Base-by-base conservation (phyloP, 2,888 invertebrate genomes). In the Parnassius orleans region DNA sequence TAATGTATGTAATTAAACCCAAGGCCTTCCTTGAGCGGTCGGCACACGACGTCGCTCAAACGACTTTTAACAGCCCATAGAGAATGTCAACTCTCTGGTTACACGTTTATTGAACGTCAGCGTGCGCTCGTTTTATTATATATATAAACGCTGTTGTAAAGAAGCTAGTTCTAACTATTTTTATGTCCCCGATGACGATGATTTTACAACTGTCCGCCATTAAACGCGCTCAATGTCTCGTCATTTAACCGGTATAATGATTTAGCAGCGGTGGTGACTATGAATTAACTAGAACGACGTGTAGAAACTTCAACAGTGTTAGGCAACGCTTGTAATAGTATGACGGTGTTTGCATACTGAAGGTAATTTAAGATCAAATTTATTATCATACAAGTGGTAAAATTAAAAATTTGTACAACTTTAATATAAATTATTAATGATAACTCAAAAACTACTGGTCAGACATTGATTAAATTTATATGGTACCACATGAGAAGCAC, bases 51-150 rank as follows among this genome's bases (percentile, higher is more conserved):
- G 59, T 53, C 59, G 47, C 54, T 60, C 54, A 15, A 60, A 60
- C 54, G 54, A 48, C 60, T 54, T 46, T 15, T 7, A 52, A 12
- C 51, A 24, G 51, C 11, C 46, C n/a, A 58, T 51, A 44, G 12
- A 51, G 10, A 55, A 70, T 67, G 65, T 69, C 66, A 71, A 71
- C 71, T 70, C 69, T 72, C 70, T 75, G 68, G 61, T 63, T 67
- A 70, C 68, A 65, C 66, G 61, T 72, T 68, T 69, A 65, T 64
- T 66, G 61, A 65, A 33, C 24, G n/a, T 24, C 15, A 11, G 10
- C 53, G 47, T 33, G 33, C 33, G 33, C 3, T 57, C 54, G 42
- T 64, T 60, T 55, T 60, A 58, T 44, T 61, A 60, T 42, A 44
- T 41, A 52, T 53, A 58, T 44, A 9, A 53, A 14, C 50, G 24